Percentiles rank a stretch among this genome's conserved stretches.
Conservation (phyloP, 1,140 invertebrate species). For the Papilio machaon region DNA sequence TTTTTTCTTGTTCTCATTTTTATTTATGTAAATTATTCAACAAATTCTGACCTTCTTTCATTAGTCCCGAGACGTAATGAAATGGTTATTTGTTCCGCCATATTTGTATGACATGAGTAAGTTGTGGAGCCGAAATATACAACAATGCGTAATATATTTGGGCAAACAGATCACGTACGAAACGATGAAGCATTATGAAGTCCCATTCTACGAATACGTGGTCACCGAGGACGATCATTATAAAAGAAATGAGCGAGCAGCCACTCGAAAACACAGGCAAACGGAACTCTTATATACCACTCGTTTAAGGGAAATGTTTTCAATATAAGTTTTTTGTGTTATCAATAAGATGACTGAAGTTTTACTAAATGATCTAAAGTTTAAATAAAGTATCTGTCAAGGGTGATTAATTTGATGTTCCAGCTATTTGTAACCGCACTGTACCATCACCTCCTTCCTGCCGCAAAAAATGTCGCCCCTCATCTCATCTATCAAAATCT, state of each 20-base stretch:
- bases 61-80: not conserved
- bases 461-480: too few relatives aligned
- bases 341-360: too few relatives aligned
- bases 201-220: constrained; percentile 15
- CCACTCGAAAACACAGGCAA: not conserved
- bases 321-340: not conserved
- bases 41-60: not conserved
- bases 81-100: constrained; percentile 2
- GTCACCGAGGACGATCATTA: constrained; percentile 2
- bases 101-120: not conserved
- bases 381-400: too few relatives aligned
- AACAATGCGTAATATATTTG: constrained; percentile 13
- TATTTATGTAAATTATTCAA: not conserved
- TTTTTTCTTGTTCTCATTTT: not conserved
- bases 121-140: constrained; percentile 3
- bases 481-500: too few relatives aligned
- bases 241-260: not conserved
- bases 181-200: constrained; percentile 10
- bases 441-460: too few relatives aligned
- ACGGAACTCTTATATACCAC: not conserved
- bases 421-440: too few relatives aligned
- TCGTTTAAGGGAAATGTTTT: not conserved
- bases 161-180: not conserved
- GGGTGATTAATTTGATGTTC: too few relatives aligned
- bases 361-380: too few relatives aligned